Percentiles rank a stretch among this genome's conserved stretches.
phyloP scores from a whole-genome alignment of 2,888 invertebrate species.

The Mesochorus sp. region DNA sequence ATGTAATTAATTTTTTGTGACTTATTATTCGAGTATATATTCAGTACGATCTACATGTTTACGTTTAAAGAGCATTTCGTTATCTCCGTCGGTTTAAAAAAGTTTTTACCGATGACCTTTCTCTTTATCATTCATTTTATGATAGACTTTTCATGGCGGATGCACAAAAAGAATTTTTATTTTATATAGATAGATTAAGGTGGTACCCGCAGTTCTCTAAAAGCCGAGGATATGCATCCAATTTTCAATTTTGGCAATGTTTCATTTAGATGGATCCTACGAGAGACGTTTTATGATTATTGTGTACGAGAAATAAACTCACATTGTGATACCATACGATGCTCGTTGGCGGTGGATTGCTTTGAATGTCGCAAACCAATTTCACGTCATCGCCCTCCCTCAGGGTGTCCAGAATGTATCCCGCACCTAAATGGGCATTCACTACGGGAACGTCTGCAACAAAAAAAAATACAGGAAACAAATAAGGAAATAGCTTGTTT shows the following conservation, averaged over 20 bases:
- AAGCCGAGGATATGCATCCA: slow-evolving; percentile 5
- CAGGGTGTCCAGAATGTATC: slow-evolving; percentile 86
- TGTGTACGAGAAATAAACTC: too few relatives aligned
- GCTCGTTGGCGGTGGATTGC: slow-evolving; percentile 89
- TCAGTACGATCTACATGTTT: too few relatives aligned
- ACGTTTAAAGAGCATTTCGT: too few relatives aligned
- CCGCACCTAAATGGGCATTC: slow-evolving; percentile 86
- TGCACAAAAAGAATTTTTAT: too few relatives aligned
- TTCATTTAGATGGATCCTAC: not conserved
- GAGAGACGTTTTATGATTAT: slow-evolving; percentile 8
- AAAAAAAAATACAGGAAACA: slow-evolving; percentile 13
- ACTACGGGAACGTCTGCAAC: slow-evolving; percentile 91
- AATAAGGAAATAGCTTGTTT: slow-evolving; percentile 6
- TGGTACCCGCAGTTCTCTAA: too few relatives aligned
- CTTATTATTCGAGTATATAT: too few relatives aligned
- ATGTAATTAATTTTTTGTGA: too few relatives aligned
- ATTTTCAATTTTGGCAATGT: slow-evolving; percentile 13
- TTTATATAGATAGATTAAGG: too few relatives aligned
- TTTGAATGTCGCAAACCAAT: slow-evolving; percentile 90
- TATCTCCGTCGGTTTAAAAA: too few relatives aligned
- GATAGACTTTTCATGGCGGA: not conserved
- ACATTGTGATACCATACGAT: slow-evolving; percentile 93
- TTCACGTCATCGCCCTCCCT: slow-evolving; percentile 91
- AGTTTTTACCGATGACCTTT: not conserved
- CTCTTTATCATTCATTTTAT: too few relatives aligned